Evolutionary conservation across 2,888 invertebrate species (phyloP).

Genomic region (Agrilus mali): DNA sequence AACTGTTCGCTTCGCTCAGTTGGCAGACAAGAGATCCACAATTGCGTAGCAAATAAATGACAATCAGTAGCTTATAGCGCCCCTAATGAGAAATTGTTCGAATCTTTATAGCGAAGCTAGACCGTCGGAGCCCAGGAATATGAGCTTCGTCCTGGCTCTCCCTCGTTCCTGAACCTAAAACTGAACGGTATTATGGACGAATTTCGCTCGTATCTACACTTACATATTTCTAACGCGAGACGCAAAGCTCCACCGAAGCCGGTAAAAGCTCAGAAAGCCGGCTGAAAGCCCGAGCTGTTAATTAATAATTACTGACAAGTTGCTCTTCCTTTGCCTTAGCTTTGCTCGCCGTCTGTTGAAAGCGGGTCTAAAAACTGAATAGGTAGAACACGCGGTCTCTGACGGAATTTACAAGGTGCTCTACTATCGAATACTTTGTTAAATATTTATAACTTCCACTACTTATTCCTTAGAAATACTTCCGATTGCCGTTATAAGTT

Average conservation of each 20-base stretch:
- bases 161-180: slow-evolving; percentile 7
- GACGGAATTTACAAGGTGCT: no score
- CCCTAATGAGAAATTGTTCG: slow-evolving; percentile 35
- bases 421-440: no score
- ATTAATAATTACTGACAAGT: slow-evolving; percentile 42
- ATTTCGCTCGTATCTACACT: slow-evolving; percentile 22
- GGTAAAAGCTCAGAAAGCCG: slow-evolving; percentile 40
- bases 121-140: slow-evolving; percentile 6
- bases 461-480: no score
- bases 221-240: slow-evolving; percentile 32
- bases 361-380: slow-evolving; percentile 12
- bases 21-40: slow-evolving; percentile 29
- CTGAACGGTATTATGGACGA: slow-evolving; percentile 12
- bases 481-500: no score
- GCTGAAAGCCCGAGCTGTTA: slow-evolving; percentile 39
- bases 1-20: slow-evolving; percentile 18
- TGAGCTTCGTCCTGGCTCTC: slow-evolving; percentile 3
- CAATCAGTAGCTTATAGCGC: slow-evolving; percentile 33
- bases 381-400: no score
- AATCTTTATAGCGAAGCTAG: slow-evolving; percentile 27
- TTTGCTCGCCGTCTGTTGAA: slow-evolving; percentile 24
- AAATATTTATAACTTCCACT: no score
- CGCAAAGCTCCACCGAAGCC: slow-evolving; percentile 33
- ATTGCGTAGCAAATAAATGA: slow-evolving; percentile 34
- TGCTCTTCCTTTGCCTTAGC: slow-evolving; percentile 36